Percentiles rank a stretch among this genome's conserved stretches.
phyloP scores from a whole-genome alignment of 2,113 vertebrate species.

The Oophaga pumilio region DNA sequence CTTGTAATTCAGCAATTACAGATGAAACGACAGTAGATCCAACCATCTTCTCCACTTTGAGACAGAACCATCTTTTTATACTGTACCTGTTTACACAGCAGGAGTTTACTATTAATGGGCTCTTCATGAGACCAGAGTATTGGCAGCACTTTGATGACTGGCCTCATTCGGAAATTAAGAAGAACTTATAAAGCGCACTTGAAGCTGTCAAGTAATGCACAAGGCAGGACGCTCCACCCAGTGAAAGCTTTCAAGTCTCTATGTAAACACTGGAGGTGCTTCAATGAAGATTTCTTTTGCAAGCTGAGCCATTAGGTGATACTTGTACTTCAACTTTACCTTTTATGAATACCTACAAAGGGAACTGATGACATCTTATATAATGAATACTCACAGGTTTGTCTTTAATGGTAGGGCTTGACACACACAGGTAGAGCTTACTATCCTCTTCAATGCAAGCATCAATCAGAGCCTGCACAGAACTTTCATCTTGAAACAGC shows the following conservation, averaged over 20 bases:
- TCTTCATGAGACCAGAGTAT: neutral
- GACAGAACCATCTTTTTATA: neutral
- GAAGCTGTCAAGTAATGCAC: slow-evolving; percentile 19
- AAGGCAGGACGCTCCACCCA: slow-evolving; percentile 21
- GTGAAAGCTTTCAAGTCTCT: slow-evolving; percentile 30
- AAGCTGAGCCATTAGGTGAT: slow-evolving; percentile 29
- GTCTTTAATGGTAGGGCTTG: slow-evolving; percentile 98
- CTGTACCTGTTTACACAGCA: slow-evolving; percentile 12
- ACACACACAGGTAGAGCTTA: slow-evolving; percentile 97
- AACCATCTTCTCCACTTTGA: neutral
- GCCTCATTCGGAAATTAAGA: slow-evolving; percentile 8
- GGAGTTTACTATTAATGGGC: slow-evolving; percentile 28
- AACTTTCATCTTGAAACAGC: slow-evolving; percentile 98
- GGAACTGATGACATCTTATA: slow-evolving; percentile 24
- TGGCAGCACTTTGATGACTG: slow-evolving; percentile 3
- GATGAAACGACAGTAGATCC: neutral
- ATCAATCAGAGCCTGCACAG: slow-evolving; percentile 97
- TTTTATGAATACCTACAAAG: slow-evolving; percentile 33
- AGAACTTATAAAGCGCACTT: slow-evolving; percentile 19
- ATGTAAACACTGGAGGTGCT: slow-evolving; percentile 21
- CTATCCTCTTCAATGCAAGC: slow-evolving; percentile 98
- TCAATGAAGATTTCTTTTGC: slow-evolving; percentile 34
- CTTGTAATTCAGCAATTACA: neutral
- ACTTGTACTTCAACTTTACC: neutral
- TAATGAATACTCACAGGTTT: slow-evolving; percentile 85